These are phyloP conservation scores for Odobenus rosmarus DNA, from an alignment of 2,113 vertebrate genomes.

Conservation along the genomic window DNA sequence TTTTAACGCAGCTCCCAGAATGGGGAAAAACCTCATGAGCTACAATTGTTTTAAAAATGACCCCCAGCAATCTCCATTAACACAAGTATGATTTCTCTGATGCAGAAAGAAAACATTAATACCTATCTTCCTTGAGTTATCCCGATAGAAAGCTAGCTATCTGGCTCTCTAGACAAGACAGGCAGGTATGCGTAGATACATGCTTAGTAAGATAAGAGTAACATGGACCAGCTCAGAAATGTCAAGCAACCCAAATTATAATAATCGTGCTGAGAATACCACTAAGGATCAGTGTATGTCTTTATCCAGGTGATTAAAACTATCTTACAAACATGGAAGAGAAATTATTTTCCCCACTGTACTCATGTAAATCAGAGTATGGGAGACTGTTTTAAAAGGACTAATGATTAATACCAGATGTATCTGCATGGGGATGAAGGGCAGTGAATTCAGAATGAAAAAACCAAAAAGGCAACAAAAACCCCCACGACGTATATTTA, in stretches of 20 bases:
- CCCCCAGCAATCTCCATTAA: not conserved
- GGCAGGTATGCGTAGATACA: not conserved
- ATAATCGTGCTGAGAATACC: not conserved
- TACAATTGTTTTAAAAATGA: not conserved
- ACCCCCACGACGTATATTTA: not conserved
- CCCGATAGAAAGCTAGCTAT: not conserved
- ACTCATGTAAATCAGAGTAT: not conserved
- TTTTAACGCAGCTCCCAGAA: not conserved
- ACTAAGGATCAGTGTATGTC: not conserved
- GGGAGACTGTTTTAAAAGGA: not conserved
- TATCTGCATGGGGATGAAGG: not conserved
- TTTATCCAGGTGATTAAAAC: conserved; percentile 15
- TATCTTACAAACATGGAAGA: not conserved
- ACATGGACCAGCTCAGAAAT: not conserved
- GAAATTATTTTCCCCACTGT: not conserved
- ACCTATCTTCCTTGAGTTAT: conserved; percentile 44
- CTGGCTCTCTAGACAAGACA: not conserved
- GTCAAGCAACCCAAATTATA: not conserved
- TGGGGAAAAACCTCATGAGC: not conserved
- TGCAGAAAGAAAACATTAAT: conserved; percentile 18
- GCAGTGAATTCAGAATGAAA: not conserved
- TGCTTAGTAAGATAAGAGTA: not conserved
- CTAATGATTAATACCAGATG: not conserved
- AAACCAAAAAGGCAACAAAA: not conserved
- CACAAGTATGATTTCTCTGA: not conserved